Conservation (phyloP, 1,140 invertebrate genomes). For the Drosophila mayri region DNA sequence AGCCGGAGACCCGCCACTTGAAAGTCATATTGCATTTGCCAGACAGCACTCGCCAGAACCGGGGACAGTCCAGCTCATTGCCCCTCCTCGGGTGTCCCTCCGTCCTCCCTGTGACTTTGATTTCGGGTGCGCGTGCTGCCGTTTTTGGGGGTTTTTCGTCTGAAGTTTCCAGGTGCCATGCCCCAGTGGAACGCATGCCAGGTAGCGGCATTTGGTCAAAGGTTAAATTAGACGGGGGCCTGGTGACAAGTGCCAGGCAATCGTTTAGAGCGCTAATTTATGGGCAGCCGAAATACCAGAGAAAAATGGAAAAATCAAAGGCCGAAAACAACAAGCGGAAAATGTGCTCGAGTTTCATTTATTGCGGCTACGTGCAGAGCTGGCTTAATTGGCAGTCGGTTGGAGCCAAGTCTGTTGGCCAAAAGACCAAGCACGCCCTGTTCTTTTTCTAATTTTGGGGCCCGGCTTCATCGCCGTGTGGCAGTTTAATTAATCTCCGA, state of each 20-base stretch:
- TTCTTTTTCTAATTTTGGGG: slow-evolving; percentile 61
- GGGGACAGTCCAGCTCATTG: slow-evolving; percentile 17
- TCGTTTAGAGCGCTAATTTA: slow-evolving; percentile 78
- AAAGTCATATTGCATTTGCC: slow-evolving; percentile 77
- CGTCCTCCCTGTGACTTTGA: slow-evolving; percentile 38
- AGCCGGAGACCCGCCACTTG: slow-evolving; percentile 50
- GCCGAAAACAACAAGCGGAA: slow-evolving; percentile 34
- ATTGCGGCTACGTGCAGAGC: slow-evolving; percentile 56
- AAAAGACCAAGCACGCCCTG: slow-evolving; percentile 50
- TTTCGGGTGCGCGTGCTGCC: slow-evolving; percentile 67
- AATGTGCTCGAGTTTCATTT: slow-evolving; percentile 60
- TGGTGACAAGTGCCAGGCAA: slow-evolving; percentile 79
- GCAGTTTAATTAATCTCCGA: slow-evolving; percentile 77
- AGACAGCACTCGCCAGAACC: slow-evolving; percentile 44
- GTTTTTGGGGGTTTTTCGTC: slow-evolving; percentile 11
- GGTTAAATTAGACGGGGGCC: slow-evolving; percentile 75
- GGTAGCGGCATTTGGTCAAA: slow-evolving; percentile 81
- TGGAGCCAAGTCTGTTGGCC: slow-evolving; percentile 24
- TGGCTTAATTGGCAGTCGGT: slow-evolving; percentile 73
- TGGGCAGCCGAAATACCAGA: slow-evolving; percentile 47
- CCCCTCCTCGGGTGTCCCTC: slow-evolving; percentile 4
- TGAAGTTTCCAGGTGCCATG: slow-evolving; percentile 40
- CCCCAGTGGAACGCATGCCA: slow-evolving; percentile 58
- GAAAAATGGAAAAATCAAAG: slow-evolving; percentile 23
- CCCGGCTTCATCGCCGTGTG: slow-evolving; percentile 51